Base-by-base conservation (phyloP, 2,888 invertebrate species). In the Cantharis lateralis region DNA sequence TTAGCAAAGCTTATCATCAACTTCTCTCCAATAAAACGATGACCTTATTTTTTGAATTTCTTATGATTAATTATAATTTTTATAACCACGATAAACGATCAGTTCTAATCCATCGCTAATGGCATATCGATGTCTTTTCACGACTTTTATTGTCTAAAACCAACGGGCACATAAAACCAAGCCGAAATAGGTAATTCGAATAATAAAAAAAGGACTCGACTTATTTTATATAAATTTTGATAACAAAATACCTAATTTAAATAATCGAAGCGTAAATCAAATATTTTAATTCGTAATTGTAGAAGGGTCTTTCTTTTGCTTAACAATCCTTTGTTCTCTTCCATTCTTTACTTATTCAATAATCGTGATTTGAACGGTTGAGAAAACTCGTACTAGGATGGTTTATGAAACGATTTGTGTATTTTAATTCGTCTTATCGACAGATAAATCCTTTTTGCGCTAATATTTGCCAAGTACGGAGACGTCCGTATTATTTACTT, bases 211-310 rank as follows among this genome's bases (percentile, higher is more conserved):
- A n/a, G n/a, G 5, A 48, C 13, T 13, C 32, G 9, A 48, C n/a
- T 48, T 48, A 48, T 48, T 63, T 63, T 16, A 18, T 28, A 28
- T 28, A 28, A 28, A 28, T 63, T 15, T 15, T 18, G 9, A 63
- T 18, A n/a, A n/a, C 20, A 70, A 70, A 76, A 69, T 72, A 61
- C 48, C 63, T 68, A 77, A 77, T 77, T 77, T 71, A 74, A 77
- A 74, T 72, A 77, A 77, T 77, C 77, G 77, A 77, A 77, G 82
- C 80, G 82, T 80, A 83, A 82, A 80, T 82, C 82, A 82, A 82
- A 82, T 79, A 82, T 82, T 82, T 81, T 82, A 80, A 82, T 80
- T 77, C 81, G 80, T 80, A 82, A 82, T 82, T 81, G 82, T 80
- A 80, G 78, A 79, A 79, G 80, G 80, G 81, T 69, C 78, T 80